Evolutionary conservation across 2,888 invertebrate genomes (phyloP).

Genomic region (Apodemia mormo): DNA sequence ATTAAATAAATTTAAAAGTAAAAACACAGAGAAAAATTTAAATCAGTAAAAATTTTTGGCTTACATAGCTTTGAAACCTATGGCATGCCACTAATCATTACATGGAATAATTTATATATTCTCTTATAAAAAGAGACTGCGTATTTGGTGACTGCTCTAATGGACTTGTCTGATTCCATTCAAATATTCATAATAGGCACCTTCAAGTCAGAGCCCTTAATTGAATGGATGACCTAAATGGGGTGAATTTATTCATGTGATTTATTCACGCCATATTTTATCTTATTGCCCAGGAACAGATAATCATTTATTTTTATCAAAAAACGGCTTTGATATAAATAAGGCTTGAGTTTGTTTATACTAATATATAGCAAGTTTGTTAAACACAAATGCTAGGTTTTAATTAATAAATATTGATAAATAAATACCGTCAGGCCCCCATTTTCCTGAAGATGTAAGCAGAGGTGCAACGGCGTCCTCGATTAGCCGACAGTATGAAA

Average conservation of each 20-base stretch:
- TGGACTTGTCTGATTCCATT: conserved; percentile 45
- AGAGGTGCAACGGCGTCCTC: too few species aligned
- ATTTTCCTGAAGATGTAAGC: too few species aligned
- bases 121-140: neutral
- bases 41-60: too few species aligned
- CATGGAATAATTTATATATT: neutral
- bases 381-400: too few species aligned
- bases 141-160: conserved; percentile 40
- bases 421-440: too few species aligned
- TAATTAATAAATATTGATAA: too few species aligned
- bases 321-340: neutral
- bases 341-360: neutral
- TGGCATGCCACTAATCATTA: too few species aligned
- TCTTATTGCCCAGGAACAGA: conserved; percentile 38
- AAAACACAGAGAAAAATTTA: too few species aligned
- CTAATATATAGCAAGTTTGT: neutral
- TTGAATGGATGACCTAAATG: conserved; percentile 58
- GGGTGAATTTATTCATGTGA: conserved; percentile 49
- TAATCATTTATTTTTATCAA: conserved; percentile 25
- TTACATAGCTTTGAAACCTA: too few species aligned
- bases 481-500: too few species aligned
- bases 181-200: conserved; percentile 47
- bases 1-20: too few species aligned
- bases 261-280: conserved; percentile 38
- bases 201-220: conserved; percentile 52